Base-by-base conservation (phyloP, 1,140 invertebrate species). In the Agrilus planipennis region DNA sequence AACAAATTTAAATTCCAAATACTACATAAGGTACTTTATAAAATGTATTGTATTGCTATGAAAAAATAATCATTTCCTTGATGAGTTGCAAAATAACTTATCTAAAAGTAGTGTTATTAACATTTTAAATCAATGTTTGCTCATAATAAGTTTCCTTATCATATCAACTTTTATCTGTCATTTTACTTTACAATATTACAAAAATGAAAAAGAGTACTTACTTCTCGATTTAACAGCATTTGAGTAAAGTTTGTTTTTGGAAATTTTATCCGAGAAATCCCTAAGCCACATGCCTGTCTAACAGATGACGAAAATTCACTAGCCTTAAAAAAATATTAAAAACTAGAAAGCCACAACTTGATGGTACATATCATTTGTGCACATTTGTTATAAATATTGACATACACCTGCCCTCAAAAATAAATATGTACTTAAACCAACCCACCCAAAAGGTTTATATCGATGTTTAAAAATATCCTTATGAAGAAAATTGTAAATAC, bases 251-350 rank as follows among this genome's bases (percentile, higher is more conserved):
- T 69, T 15, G 57, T 60, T 15, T 46, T 45, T 38, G 32, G 39
- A 30, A 52, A 48, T 29, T 49, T 50, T 6, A 48, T 45, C 4
- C 47, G 47, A 4, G 39, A 28, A 28, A 61, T 45, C 18, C 54
- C 42, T 25, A 66, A 49, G n/a, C 70, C 72, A 39, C 62, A 65
- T 25, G 66, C 58, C 44, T 64, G 57, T 54, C 66, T 67, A 0
- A 69, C 73, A 0, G 57, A 51, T 6, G 64, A 45, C 36, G 63
- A 67, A 54, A 74, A 66, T 50, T 73, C 70, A 54, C 68, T 75
- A 56, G 63, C 62, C 72, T 75, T 37, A 9, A 51, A 51, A 25
- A 42, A 52, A 44, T 41, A 14, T 21, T 39, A 21, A 39, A 34
- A 46, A 28, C 29, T 39, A n/a, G n/a, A n/a, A n/a, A n/a, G n/a